A percentile compares a stretch with the other conserved stretches of the same genome.
phyloP scores from a whole-genome alignment of 2,797 vertebrate species.

The Danio albolineatus region DNA sequence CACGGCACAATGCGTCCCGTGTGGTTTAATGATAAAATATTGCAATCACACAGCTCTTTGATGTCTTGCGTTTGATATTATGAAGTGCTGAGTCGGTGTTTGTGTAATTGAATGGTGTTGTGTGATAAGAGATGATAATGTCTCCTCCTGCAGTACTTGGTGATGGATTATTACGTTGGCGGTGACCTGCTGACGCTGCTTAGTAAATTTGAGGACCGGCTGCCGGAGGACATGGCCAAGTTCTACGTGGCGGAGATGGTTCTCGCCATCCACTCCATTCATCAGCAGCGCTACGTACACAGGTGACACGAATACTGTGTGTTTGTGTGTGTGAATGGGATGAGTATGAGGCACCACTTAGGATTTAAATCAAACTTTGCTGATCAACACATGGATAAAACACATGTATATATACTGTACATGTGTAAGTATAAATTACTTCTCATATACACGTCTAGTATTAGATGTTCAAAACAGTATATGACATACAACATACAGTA shows the following conservation, averaged over 20 bases:
- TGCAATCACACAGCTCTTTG: background rate
- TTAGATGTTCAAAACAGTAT: no score
- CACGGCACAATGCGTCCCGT: background rate
- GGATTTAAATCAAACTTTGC: no score
- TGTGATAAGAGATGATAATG: constrained; percentile 24
- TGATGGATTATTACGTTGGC: constrained; percentile 99
- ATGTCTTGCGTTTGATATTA: background rate
- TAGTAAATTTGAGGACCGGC: constrained; percentile 96
- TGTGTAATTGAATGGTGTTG: constrained; percentile 22
- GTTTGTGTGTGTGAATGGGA: no score
- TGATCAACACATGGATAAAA: no score
- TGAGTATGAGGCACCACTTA: no score
- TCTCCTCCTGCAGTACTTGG: constrained; percentile 82
- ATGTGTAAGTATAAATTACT: no score
- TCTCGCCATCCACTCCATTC: constrained; percentile 94
- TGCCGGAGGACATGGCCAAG: constrained; percentile 95
- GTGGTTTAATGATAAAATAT: background rate
- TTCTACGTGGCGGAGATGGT: constrained; percentile 99
- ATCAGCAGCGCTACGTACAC: constrained; percentile 96
- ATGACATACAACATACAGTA: no score
- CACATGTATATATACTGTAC: no score
- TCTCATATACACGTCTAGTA: no score
- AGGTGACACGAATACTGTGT: constrained; percentile 77
- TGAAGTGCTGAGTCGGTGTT: constrained; percentile 19
- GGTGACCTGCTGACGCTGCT: constrained; percentile 96